Evolutionary conservation across 2,888 invertebrate genomes (phyloP).

Genomic region (Eupithecia pulchellata): DNA sequence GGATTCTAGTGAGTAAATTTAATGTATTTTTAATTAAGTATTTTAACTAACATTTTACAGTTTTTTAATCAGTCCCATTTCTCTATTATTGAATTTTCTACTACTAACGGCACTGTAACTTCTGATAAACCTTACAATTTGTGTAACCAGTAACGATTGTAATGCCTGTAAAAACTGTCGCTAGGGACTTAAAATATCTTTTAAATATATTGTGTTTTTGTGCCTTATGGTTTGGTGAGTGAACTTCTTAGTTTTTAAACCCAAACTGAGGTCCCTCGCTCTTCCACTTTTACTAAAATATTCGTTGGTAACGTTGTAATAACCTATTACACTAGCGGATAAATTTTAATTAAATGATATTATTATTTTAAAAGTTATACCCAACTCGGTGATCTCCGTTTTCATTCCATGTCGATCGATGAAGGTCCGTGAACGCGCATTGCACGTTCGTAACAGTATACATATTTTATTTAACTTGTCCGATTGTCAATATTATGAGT

Average conservation of each 20-base stretch:
- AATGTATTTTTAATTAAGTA: constrained; percentile 10
- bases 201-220: not conserved
- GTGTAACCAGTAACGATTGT: not conserved
- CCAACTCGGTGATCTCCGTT: not conserved
- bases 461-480: constrained; percentile 26
- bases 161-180: not conserved
- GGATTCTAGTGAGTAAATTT: constrained; percentile 66
- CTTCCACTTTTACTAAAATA: not conserved
- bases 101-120: not conserved
- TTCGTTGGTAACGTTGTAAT: too few relatives aligned
- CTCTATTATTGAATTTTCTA: not conserved
- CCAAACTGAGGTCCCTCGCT: not conserved
- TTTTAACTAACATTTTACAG: not conserved
- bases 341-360: too few relatives aligned
- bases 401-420: not conserved
- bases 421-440: constrained; percentile 8
- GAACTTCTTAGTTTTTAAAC: not conserved
- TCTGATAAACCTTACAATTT: not conserved
- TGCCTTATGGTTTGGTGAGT: not conserved
- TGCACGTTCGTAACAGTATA: constrained; percentile 1
- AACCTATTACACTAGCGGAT: too few relatives aligned
- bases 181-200: not conserved
- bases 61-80: constrained; percentile 2
- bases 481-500: constrained; percentile 46
- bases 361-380: too few relatives aligned